Percentiles rank a stretch among this genome's conserved stretches.
These are phyloP conservation scores for Eunapius fragilis DNA, from an alignment of 37 sponge, comb jelly and placozoan genomes.

Conservation along the genomic window DNA sequence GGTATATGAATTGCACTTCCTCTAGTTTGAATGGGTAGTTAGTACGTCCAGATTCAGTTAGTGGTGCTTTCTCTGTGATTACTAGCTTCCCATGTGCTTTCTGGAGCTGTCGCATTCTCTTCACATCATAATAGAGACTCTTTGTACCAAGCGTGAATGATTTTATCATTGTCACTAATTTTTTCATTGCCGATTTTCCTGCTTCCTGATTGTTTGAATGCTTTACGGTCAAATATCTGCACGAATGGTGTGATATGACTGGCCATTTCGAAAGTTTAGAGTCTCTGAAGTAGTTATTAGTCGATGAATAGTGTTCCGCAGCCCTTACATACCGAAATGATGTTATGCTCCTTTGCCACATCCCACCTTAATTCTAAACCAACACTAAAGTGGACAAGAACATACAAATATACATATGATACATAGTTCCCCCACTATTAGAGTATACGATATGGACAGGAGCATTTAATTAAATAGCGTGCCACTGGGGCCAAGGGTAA, in stretches of 20 bases:
- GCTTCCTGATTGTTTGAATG: neutral
- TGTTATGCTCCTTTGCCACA: neutral
- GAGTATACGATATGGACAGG: too few species aligned
- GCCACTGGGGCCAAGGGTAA: too few species aligned
- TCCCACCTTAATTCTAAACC: neutral
- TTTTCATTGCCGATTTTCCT: neutral
- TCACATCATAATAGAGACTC: constrained; percentile 24
- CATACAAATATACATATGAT: too few species aligned
- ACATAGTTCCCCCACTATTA: too few species aligned
- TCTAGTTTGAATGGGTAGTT: constrained; percentile 6
- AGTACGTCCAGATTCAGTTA: constrained; percentile 6
- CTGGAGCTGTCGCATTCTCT: neutral
- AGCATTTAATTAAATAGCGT: too few species aligned
- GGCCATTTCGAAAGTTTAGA: neutral
- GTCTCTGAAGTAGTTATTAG: neutral
- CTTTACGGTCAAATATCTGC: neutral
- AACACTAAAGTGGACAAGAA: too few species aligned
- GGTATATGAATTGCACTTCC: constrained; percentile 36
- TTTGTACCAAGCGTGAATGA: neutral
- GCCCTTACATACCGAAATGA: neutral
- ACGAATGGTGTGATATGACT: neutral
- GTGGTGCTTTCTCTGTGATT: constrained; percentile 3
- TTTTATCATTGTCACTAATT: neutral
- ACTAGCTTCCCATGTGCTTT: neutral
- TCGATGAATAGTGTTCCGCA: neutral